Conservation (phyloP, 2,797 vertebrate species). For the Atherinosoma microstoma region DNA sequence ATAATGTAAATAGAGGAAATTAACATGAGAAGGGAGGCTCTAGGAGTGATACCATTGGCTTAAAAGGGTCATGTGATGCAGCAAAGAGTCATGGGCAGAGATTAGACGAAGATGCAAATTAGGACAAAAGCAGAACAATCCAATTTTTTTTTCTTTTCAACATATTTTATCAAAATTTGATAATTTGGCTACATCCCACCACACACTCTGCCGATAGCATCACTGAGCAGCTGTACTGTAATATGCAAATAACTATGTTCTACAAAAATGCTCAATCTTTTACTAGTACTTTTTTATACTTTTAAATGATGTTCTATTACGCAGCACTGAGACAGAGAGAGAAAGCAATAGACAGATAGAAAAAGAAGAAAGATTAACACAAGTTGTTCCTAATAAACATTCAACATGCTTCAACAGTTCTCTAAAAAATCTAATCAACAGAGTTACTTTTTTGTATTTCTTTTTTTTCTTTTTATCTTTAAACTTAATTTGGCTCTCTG, state of each 20-base stretch:
- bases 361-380: conserved; percentile 70
- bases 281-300: conserved; percentile 60
- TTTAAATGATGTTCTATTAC: conserved; percentile 76
- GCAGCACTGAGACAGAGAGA: conserved; percentile 78
- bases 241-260: conserved; percentile 70
- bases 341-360: conserved; percentile 57
- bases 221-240: conserved; percentile 77
- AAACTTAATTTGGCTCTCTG: conserved; percentile 67
- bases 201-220: conserved; percentile 79
- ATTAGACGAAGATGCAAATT: conserved; percentile 73
- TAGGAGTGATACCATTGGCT: conserved; percentile 82
- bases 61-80: conserved; percentile 82
- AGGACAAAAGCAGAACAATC: conserved; percentile 69
- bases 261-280: conserved; percentile 67
- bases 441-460: conserved; percentile 55
- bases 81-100: conserved; percentile 73
- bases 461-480: conserved; percentile 26
- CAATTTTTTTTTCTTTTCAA: conserved; percentile 49
- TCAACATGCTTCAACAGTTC: conserved; percentile 83
- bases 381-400: conserved; percentile 81
- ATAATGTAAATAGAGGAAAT: conserved; percentile 73
- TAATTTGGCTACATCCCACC: conserved; percentile 80
- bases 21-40: conserved; percentile 73
- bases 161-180: conserved; percentile 63
- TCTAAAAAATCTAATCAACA: conserved; percentile 77